A percentile compares a stretch with the other conserved stretches of the same genome.
Evolutionary conservation across 2,797 vertebrate genomes (phyloP).

Genomic region (Delichon dasypus): DNA sequence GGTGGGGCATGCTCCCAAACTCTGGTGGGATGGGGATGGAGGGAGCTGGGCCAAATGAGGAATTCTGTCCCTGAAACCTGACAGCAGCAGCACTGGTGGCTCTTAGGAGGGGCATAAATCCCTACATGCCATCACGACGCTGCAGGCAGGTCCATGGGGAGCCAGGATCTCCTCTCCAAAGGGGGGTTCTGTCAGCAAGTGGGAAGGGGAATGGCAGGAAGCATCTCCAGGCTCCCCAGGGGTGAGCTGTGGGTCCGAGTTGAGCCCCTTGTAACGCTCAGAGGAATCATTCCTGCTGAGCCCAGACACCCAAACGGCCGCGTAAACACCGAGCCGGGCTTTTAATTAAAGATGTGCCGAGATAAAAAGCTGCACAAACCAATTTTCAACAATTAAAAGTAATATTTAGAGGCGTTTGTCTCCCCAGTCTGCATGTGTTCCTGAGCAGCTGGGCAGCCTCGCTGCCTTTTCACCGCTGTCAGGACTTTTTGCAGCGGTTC

Average conservation of each 20-base stretch:
- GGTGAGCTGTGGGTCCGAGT: rapidly evolving
- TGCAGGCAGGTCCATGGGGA: not conserved
- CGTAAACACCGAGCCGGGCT: not conserved
- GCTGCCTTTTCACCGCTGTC: rapidly evolving
- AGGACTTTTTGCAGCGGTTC: not conserved
- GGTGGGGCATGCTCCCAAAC: not conserved
- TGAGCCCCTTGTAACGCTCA: rapidly evolving
- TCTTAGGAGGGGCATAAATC: not conserved
- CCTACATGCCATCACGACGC: rapidly evolving
- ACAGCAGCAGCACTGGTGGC: not conserved
- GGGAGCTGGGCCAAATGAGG: not conserved
- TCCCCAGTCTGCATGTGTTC: not conserved
- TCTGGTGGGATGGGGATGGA: not conserved
- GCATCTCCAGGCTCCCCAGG: not conserved
- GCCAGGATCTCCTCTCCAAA: not conserved
- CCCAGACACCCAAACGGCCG: constrained; percentile 18
- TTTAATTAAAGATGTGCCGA: constrained; percentile 45
- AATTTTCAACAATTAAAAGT: constrained; percentile 43
- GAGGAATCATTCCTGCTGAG: not conserved
- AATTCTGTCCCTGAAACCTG: not conserved
- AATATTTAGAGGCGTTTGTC: not conserved
- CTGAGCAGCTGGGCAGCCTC: not conserved
- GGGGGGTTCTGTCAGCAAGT: not conserved
- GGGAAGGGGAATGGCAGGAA: not conserved
- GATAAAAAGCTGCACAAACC: constrained; percentile 53